Base-by-base conservation (phyloP, 2,888 invertebrate species). In the Idaea straminata region DNA sequence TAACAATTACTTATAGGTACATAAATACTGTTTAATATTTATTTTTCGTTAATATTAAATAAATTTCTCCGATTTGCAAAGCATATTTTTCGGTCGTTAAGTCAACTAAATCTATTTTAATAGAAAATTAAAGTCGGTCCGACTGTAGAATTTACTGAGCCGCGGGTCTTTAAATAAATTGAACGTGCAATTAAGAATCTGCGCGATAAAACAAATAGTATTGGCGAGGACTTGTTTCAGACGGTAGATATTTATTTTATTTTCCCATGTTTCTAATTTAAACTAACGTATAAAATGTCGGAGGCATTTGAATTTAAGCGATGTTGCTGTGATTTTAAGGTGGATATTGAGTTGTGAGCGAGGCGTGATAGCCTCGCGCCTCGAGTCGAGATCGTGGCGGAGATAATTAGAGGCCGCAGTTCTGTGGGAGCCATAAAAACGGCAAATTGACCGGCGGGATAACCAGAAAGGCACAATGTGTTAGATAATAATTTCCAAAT, bases 401-500 rank as follows among this genome's bases (percentile, higher is more conserved):
- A 89, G 88, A 92, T 92, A 92, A 92, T 92, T 92, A 92, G 90
- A 92, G 90, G 86, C 88, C 90, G 89, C 88, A 85, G 90, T 91
- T 84, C 87, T 88, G 90, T 91, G 91, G 91, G 88, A 90, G 92
- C 92, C 89, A 92, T 92, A 92, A 92, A 92, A 92, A 92, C 92
- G 86, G 92, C 92, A 92, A 92, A 92, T 92, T 92, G 92, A 92
- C 92, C 92, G 92, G 91, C 92, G 92, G 92, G 92, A 92, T 91
- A 92, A 90, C 89, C 92, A 92, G 91, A 92, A 92, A 92, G 92
- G 92, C 92, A 92, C 91, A 92, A 92, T 92, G 92, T 92, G 92
- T 92, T 92, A 92, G 92, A 92, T 92, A 92, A 92, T 92, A 92
- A 92, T 92, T 92, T 92, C 91, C 91, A 92, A 92, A 92, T 92